phyloP scores from a whole-genome alignment of 1,140 invertebrate genomes.

The Drosophila tsacasi region DNA sequence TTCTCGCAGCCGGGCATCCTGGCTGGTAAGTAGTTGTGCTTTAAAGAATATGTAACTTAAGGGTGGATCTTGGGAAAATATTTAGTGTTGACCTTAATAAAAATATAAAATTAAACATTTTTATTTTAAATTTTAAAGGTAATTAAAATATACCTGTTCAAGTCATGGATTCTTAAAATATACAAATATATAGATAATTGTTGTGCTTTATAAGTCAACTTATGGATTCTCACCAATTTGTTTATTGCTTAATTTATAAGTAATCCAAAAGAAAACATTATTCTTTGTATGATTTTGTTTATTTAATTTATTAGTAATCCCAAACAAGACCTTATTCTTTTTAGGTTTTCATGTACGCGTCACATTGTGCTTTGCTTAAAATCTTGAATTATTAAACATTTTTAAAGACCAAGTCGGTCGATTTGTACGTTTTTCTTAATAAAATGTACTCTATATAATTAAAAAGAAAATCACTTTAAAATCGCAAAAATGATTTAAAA shows the following conservation, averaged over 20 bases:
- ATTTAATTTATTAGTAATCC: not conserved
- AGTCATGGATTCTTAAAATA: too few species aligned
- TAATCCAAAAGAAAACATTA: too few species aligned
- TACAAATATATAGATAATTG: too few species aligned
- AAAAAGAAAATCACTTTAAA: not conserved
- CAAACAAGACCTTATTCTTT: not conserved
- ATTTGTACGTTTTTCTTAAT: too few species aligned
- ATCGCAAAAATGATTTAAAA: not conserved
- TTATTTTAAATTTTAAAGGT: not conserved
- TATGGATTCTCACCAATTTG: too few species aligned
- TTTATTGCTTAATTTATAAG: too few species aligned
- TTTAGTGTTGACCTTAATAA: too few species aligned
- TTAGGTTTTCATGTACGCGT: not conserved
- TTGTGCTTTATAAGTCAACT: too few species aligned
- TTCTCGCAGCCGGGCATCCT: conserved; percentile 97
- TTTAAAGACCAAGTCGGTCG: not conserved
- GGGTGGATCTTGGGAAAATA: not conserved
- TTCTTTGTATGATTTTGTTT: not conserved
- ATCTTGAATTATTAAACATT: not conserved
- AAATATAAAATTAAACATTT: too few species aligned
- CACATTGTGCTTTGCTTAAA: not conserved
- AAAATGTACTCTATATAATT: not conserved
- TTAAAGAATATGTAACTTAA: not conserved
- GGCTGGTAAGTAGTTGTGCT: conserved; percentile 90
- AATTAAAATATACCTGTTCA: not conserved